These are phyloP conservation scores for Poeciliopsis turneri DNA, from an alignment of 2,797 vertebrate species.

Conservation along the genomic window DNA sequence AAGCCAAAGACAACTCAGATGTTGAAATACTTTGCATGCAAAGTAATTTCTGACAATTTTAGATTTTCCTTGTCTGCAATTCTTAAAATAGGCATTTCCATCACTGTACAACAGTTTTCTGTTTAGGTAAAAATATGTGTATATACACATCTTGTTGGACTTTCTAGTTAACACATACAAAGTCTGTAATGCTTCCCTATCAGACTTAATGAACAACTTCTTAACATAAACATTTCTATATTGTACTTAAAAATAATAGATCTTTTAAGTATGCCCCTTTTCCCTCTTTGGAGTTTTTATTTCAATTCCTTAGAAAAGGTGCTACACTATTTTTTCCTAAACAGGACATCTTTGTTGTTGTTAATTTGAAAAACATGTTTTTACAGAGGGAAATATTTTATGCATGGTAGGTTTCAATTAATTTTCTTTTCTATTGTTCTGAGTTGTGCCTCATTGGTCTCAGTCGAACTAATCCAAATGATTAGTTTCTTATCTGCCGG, in stretches of 20 bases:
- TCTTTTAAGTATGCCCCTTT: neutral
- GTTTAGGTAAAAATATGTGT: neutral
- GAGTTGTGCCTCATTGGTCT: neutral
- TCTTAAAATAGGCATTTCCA: neutral
- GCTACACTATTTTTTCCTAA: neutral
- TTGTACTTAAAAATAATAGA: neutral
- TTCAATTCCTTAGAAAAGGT: neutral
- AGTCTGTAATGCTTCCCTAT: neutral
- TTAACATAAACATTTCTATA: neutral
- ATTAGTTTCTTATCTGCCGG: neutral
- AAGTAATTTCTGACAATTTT: neutral
- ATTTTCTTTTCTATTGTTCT: neutral
- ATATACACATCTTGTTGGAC: neutral
- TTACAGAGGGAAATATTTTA: neutral
- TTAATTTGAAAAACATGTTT: neutral
- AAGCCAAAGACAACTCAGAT: neutral
- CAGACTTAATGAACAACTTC: no score
- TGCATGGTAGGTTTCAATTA: neutral
- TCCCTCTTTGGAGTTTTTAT: neutral
- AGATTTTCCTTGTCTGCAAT: neutral
- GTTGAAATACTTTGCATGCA: conserved; percentile 1
- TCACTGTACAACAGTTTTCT: neutral
- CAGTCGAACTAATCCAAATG: neutral
- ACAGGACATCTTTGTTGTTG: neutral
- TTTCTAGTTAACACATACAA: neutral